These are phyloP conservation scores for Microplitis demolitor DNA, from an alignment of 1,140 invertebrate species.

Conservation along the genomic window DNA sequence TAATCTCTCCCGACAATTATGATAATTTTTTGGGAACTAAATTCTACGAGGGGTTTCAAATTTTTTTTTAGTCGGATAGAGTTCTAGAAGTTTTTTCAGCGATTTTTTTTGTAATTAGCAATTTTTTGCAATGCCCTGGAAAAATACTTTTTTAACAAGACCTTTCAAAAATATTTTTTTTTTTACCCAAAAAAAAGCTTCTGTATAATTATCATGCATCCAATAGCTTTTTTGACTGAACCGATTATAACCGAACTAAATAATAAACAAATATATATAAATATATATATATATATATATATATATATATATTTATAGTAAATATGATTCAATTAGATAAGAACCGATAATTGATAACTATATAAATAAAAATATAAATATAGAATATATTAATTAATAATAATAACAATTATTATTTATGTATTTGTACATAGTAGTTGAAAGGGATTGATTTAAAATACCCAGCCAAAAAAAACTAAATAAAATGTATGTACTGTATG, in stretches of 20 bases:
- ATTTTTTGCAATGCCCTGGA: too few species aligned
- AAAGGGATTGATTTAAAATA: slow-evolving; percentile 34
- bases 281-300: too few species aligned
- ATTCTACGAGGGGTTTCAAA: too few species aligned
- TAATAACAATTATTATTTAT: slow-evolving; percentile 61
- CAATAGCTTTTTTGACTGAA: not conserved
- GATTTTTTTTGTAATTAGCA: too few species aligned
- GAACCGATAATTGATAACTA: not conserved
- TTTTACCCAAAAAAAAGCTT: not conserved
- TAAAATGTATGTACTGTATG: slow-evolving; percentile 61
- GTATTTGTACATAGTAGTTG: slow-evolving; percentile 63
- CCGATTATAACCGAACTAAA: slow-evolving; percentile 17
- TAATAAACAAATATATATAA: slow-evolving; percentile 17
- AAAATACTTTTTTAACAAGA: too few species aligned
- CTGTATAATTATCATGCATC: too few species aligned
- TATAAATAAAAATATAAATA: slow-evolving; percentile 33
- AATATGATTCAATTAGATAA: too few species aligned
- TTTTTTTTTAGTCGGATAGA: too few species aligned
- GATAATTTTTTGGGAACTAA: too few species aligned
- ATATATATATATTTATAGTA: too few species aligned
- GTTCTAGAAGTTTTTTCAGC: too few species aligned
- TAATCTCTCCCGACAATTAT: not conserved
- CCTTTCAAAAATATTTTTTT: too few species aligned
- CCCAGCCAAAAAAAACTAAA: slow-evolving; percentile 25
- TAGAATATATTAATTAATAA: slow-evolving; percentile 43